These are phyloP conservation scores for Caranx melampygus DNA, from an alignment of 2,113 vertebrate species.

Conservation along the genomic window DNA sequence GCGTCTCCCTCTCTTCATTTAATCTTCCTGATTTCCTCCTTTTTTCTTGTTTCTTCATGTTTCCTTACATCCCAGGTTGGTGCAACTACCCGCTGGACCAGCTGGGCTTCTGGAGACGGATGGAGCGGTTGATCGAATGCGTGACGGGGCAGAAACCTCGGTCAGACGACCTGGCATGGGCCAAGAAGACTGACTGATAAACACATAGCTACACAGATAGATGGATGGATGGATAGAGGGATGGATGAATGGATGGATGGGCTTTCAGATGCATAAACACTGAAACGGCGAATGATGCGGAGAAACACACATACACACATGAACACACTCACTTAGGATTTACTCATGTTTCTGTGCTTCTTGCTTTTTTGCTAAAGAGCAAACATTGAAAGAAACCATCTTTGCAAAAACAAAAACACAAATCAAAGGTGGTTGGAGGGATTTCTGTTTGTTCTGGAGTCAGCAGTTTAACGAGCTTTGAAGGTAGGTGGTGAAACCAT, in stretches of 20 bases:
- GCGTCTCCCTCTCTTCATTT: neutral
- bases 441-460: conserved; percentile 13
- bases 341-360: conserved; percentile 44
- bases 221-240: neutral
- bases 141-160: conserved; percentile 80
- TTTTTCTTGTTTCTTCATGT: neutral
- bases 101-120: conserved; percentile 82
- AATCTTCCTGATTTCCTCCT: neutral
- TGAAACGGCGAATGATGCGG: neutral
- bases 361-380: conserved; percentile 38
- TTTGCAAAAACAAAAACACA: conserved; percentile 21
- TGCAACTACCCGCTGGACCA: conserved; percentile 83
- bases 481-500: neutral
- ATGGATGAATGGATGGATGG: neutral
- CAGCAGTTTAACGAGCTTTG: conserved; percentile 26
- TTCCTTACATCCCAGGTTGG: conserved; percentile 74
- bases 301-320: neutral
- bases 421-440: neutral
- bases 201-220: neutral
- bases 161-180: conserved; percentile 83
- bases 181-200: conserved; percentile 80
- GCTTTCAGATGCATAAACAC: neutral
- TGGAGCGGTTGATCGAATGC: conserved; percentile 78
- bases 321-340: neutral
- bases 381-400: conserved; percentile 34